Conservation (phyloP, 92 coral and sea anemone genomes). For the Paragorgia papillata region DNA sequence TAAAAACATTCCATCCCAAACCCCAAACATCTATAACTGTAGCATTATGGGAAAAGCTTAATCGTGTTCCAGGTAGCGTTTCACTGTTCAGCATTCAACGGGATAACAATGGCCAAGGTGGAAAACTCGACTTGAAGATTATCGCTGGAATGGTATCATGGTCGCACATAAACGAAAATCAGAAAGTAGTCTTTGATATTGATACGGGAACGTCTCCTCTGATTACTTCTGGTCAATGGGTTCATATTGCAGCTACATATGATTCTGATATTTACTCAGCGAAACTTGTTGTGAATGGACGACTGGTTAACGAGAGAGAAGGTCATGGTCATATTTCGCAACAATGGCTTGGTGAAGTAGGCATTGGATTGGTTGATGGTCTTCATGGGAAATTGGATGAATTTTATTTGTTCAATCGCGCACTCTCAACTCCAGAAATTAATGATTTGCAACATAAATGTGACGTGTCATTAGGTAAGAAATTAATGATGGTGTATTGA, state of each 20-base stretch:
- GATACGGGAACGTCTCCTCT: conserved; percentile 69
- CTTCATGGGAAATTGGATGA: conserved; percentile 84
- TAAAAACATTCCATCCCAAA: conserved; percentile 62
- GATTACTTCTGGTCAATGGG: conserved; percentile 81
- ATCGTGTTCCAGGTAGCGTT: conserved; percentile 60
- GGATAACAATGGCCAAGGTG: conserved; percentile 64
- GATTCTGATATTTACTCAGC: conserved; percentile 80
- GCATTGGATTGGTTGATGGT: conserved; percentile 81
- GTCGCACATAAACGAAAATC: conserved; percentile 68
- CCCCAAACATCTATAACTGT: conserved; percentile 90
- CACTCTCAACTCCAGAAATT: conserved; percentile 87
- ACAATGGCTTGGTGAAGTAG: conserved; percentile 91
- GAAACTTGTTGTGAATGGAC: conserved; percentile 82
- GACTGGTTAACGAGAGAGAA: conserved; percentile 68
- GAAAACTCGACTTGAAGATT: conserved; percentile 76
- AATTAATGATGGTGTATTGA: too few relatives aligned
- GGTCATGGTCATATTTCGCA: conserved; percentile 85
- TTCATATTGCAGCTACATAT: conserved; percentile 86
- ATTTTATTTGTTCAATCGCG: conserved; percentile 87
- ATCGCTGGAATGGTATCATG: conserved; percentile 73
- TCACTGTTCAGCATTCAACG: conserved; percentile 74
- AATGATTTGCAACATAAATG: conserved; percentile 80
- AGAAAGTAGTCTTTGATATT: conserved; percentile 26
- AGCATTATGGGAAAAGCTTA: conserved; percentile 83
- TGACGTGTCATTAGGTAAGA: conserved; percentile 76